Conservation (phyloP, 2,888 invertebrate species). For the Andrena bicolor region DNA sequence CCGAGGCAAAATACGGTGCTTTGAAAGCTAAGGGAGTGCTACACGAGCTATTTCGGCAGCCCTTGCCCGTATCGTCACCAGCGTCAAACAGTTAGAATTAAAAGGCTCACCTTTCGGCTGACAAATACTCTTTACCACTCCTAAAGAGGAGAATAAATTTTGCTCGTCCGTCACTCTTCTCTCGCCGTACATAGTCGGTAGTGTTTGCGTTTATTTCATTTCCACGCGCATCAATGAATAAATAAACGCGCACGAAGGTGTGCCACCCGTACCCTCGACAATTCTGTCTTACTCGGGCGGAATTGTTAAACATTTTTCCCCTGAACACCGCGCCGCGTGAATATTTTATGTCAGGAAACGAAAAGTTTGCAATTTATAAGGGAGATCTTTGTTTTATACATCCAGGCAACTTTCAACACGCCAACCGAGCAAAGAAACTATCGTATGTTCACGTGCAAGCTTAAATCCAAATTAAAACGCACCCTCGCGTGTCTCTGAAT, state of each 20-base stretch:
- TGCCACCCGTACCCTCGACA: too few relatives aligned
- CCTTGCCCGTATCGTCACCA: not conserved
- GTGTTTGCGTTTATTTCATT: slow-evolving; percentile 13
- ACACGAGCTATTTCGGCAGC: not conserved
- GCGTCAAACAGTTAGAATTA: not conserved
- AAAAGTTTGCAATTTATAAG: not conserved
- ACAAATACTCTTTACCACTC: too few relatives aligned
- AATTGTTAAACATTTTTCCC: too few relatives aligned
- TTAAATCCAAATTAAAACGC: slow-evolving; percentile 6
- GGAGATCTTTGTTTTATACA: slow-evolving; percentile 28
- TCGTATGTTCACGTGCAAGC: slow-evolving; percentile 8
- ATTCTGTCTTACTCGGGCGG: too few relatives aligned
- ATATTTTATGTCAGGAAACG: too few relatives aligned
- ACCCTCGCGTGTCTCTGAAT: not conserved
- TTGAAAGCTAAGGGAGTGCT: not conserved
- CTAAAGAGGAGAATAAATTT: too few relatives aligned
- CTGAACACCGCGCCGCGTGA: too few relatives aligned
- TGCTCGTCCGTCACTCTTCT: too few relatives aligned
- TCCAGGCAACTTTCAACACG: slow-evolving; percentile 7
- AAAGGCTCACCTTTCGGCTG: not conserved
- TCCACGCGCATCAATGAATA: slow-evolving; percentile 9
- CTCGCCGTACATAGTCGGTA: too few relatives aligned
- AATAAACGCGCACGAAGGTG: slow-evolving; percentile 2
- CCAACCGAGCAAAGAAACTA: not conserved
- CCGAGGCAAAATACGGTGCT: slow-evolving; percentile 5